These are phyloP conservation scores for Linurgus olivaceus DNA, from an alignment of 2,797 vertebrate genomes.

Conservation along the genomic window DNA sequence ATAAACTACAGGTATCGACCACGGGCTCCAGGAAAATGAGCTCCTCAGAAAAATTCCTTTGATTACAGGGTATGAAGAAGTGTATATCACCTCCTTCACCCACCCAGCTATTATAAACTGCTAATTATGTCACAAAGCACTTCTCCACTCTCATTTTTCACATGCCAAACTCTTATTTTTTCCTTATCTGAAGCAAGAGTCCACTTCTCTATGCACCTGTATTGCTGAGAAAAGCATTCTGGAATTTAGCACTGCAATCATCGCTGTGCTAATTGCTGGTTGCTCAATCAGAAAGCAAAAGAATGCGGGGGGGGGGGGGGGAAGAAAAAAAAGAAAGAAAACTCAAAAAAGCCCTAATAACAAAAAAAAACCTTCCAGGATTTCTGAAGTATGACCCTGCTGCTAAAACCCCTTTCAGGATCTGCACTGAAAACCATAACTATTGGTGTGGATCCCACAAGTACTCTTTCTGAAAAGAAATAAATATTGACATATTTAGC, in stretches of 20 bases:
- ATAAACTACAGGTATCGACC: background rate
- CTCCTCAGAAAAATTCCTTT: background rate
- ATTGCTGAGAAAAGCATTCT: background rate
- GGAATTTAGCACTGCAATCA: background rate
- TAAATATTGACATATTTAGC: background rate
- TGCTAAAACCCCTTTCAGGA: background rate
- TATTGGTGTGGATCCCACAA: background rate
- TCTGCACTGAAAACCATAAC: background rate
- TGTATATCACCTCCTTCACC: background rate
- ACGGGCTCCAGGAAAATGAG: background rate
- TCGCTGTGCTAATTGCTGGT: background rate
- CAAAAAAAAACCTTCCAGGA: too few relatives aligned
- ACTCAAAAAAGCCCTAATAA: background rate
- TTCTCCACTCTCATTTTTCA: slow-evolving; percentile 37
- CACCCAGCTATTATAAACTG: background rate
- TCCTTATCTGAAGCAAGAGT: background rate
- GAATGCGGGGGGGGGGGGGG: too few relatives aligned
- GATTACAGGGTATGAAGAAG: background rate
- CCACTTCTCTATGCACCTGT: background rate
- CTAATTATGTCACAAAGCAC: background rate
- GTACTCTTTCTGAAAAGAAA: background rate
- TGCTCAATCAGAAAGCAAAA: background rate
- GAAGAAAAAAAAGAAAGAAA: accelerated
- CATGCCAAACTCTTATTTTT: background rate
- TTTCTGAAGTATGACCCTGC: background rate